Evolutionary conservation across 2,113 vertebrate genomes (phyloP).

Genomic region (Dissostichus mawsoni): DNA sequence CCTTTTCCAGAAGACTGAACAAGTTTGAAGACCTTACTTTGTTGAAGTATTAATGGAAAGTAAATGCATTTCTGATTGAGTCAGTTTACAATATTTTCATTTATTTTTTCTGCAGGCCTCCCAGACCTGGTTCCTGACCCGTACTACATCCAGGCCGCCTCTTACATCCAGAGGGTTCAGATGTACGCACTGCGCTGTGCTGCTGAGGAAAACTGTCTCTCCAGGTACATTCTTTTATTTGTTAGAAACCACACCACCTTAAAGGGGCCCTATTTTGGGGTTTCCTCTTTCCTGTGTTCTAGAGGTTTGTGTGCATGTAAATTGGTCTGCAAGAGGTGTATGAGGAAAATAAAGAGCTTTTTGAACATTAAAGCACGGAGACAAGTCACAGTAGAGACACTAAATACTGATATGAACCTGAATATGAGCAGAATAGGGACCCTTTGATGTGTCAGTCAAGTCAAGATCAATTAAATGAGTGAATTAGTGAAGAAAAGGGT

Average conservation of each 20-base stretch:
- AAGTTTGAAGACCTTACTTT: neutral
- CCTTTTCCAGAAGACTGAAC: neutral
- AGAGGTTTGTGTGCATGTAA: too few species aligned
- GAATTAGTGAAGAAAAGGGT: too few species aligned
- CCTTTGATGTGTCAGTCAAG: neutral
- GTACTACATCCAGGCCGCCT: slow-evolving; percentile 86
- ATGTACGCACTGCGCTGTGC: slow-evolving; percentile 87
- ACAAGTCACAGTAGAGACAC: too few species aligned
- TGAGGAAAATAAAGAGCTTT: too few species aligned
- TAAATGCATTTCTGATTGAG: neutral
- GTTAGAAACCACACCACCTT: too few species aligned
- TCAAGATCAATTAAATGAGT: neutral
- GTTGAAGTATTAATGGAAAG: neutral
- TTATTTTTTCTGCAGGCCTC: slow-evolving; percentile 72
- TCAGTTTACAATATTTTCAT: neutral
- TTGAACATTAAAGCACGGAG: too few species aligned
- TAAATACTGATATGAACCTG: too few species aligned
- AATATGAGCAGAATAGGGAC: too few species aligned
- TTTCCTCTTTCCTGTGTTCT: too few species aligned
- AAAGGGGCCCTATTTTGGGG: too few species aligned
- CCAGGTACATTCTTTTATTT: slow-evolving; percentile 74
- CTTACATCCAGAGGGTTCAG: slow-evolving; percentile 85
- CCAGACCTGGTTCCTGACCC: slow-evolving; percentile 87
- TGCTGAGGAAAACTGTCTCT: slow-evolving; percentile 87
- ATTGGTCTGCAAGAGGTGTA: too few species aligned